A percentile compares a stretch with the other conserved stretches of the same genome.
phyloP scores from a whole-genome alignment of 2,113 vertebrate species.

The Gallinago undulata region DNA sequence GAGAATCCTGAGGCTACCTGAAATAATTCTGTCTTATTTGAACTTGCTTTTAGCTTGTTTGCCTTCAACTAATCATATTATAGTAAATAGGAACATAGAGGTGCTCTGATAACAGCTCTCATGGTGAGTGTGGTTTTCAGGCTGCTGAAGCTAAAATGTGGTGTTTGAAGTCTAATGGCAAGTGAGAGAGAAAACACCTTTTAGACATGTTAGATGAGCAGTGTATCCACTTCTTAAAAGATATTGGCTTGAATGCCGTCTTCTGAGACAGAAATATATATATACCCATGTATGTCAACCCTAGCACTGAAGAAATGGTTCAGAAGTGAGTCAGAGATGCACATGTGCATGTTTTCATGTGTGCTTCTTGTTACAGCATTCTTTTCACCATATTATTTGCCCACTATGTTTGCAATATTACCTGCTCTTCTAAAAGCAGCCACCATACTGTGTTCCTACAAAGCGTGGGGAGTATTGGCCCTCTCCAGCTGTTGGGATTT shows the following conservation, averaged over 20 bases:
- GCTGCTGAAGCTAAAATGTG: background rate
- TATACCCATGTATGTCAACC: background rate
- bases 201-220: background rate
- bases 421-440: background rate
- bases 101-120: background rate
- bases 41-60: background rate
- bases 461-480: background rate
- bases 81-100: background rate
- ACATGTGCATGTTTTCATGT: background rate
- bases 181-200: background rate
- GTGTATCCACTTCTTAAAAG: background rate
- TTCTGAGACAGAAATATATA: background rate
- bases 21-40: background rate
- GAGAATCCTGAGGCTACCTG: background rate
- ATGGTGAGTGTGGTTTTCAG: background rate
- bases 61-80: background rate
- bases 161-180: conserved; percentile 20
- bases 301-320: background rate
- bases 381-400: background rate
- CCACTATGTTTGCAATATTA: background rate
- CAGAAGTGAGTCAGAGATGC: background rate
- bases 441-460: background rate
- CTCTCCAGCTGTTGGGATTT: background rate
- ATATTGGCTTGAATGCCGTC: background rate
- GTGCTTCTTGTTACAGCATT: background rate